A percentile compares a stretch with the other conserved stretches of the same genome.
These are phyloP conservation scores for Gobius niger DNA, from an alignment of 2,113 vertebrate genomes.

Conservation along the genomic window DNA sequence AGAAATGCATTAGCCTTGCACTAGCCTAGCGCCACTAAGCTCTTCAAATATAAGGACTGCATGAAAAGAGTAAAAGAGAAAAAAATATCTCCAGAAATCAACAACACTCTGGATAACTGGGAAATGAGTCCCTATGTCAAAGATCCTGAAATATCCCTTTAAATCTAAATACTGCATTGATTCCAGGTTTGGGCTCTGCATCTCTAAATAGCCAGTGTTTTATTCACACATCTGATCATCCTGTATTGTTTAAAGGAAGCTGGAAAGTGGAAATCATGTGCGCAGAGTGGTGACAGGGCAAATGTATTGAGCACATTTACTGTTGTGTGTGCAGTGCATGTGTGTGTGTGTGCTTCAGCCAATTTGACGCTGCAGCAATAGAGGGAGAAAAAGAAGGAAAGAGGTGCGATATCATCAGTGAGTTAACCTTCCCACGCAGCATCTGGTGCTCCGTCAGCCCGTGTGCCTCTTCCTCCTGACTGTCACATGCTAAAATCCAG, in stretches of 20 bases:
- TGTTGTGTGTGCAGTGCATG: constrained; percentile 11
- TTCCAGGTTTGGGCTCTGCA: too few species aligned
- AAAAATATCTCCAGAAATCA: too few species aligned
- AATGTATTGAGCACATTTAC: constrained; percentile 40
- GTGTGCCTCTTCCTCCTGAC: constrained; percentile 57
- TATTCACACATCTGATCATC: background rate
- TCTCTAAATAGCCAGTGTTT: background rate
- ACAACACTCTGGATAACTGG: too few species aligned
- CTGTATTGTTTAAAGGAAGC: background rate
- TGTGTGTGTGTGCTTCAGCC: constrained; percentile 14
- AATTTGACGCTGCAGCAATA: constrained; percentile 39
- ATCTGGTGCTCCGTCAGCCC: constrained; percentile 69
- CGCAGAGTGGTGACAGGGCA: constrained; percentile 55
- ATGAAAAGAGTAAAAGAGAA: too few species aligned
- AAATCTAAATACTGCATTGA: too few species aligned
- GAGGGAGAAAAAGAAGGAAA: constrained; percentile 48
- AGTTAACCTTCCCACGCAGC: constrained; percentile 74
- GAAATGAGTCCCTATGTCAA: too few species aligned
- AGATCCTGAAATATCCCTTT: too few species aligned
- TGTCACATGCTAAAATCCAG: constrained; percentile 13
- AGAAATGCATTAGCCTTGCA: too few species aligned
- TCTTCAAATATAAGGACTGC: too few species aligned
- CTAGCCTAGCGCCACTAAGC: too few species aligned
- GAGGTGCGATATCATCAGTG: constrained; percentile 76
- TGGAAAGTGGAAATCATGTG: constrained; percentile 7